Percentiles rank a stretch among this genome's conserved stretches.
Evolutionary conservation across 2,888 invertebrate genomes (phyloP).

Genomic region (Rugalucina vietnamica): DNA sequence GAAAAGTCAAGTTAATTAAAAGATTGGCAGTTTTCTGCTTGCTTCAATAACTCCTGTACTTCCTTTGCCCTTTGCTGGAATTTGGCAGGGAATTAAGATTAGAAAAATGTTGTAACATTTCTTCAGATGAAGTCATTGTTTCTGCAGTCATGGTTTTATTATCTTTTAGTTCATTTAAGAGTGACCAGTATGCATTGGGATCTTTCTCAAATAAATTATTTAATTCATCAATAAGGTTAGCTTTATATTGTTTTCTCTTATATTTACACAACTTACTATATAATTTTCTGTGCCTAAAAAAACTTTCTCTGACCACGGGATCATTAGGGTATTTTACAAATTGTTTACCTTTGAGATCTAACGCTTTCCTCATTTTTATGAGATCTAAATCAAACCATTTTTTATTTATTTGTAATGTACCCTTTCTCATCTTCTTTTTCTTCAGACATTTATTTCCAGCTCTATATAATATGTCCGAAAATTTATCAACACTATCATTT

Average conservation of each 20-base stretch:
- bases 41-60: neutral
- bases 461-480: neutral
- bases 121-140: neutral
- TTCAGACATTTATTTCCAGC: neutral
- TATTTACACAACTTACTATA: neutral
- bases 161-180: neutral
- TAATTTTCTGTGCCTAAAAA: neutral
- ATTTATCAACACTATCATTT: neutral
- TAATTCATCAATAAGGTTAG: neutral
- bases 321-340: constrained; percentile 10
- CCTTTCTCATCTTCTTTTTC: neutral
- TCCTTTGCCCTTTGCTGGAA: neutral
- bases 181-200: neutral
- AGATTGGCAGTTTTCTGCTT: neutral
- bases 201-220: neutral
- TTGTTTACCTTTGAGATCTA: neutral
- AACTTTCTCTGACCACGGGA: neutral
- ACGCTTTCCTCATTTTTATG: neutral
- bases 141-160: neutral
- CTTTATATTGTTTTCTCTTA: neutral
- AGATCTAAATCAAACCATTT: neutral
- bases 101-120: neutral
- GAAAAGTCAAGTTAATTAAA: neutral
- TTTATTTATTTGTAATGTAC: neutral
- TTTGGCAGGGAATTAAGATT: neutral